Conservation (phyloP, 2,888 invertebrate genomes). For the Apeira syringaria region DNA sequence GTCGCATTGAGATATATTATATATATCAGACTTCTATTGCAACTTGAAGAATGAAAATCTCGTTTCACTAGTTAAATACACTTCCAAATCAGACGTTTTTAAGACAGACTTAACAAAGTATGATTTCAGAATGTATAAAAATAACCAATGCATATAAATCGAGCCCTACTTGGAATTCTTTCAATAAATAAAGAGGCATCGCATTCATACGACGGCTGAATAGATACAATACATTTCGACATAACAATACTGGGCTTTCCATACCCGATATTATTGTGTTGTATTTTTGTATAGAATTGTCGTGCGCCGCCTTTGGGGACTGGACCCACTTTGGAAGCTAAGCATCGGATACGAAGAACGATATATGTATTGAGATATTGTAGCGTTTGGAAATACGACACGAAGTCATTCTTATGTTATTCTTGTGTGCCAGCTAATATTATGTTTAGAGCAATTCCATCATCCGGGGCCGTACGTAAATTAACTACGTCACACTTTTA, state of each 20-base stretch:
- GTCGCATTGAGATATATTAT: no score
- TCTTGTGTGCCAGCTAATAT: no score
- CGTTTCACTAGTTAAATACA: no score
- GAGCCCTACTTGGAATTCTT: constrained; percentile 15
- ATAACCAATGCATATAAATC: constrained; percentile 14
- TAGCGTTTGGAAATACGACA: background rate
- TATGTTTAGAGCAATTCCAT: no score
- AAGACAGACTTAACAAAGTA: no score
- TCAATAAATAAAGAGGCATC: constrained; percentile 13
- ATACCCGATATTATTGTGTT: constrained; percentile 9
- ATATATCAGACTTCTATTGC: no score
- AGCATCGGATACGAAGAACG: background rate
- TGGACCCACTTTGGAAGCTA: background rate
- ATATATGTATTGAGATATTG: background rate
- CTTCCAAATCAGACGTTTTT: no score
- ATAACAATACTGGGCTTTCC: constrained; percentile 14
- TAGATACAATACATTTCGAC: constrained; percentile 19
- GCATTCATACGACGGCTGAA: constrained; percentile 15
- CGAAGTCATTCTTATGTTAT: background rate
- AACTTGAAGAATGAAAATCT: no score
- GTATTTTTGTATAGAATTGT: constrained; percentile 8
- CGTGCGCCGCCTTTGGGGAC: constrained; percentile 2
- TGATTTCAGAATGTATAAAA: no score
- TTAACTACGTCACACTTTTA: no score
- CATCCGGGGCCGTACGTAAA: no score